These are phyloP conservation scores for Cichladusa arquata DNA, from an alignment of 2,113 vertebrate species.

Conservation along the genomic window DNA sequence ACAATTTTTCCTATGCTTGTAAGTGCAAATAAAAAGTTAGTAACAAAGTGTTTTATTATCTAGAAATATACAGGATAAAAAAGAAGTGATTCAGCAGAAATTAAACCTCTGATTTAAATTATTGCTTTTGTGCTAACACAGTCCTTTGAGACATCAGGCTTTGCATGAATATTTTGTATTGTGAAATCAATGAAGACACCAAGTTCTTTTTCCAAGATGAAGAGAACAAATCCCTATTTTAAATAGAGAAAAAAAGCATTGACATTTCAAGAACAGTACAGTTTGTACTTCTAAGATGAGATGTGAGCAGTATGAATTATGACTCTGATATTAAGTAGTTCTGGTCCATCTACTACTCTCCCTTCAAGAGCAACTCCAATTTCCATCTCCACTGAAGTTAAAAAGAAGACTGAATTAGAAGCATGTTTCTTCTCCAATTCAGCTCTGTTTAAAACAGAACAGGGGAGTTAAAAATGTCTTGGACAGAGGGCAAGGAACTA, in stretches of 20 bases:
- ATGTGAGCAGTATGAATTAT: constrained; percentile 8
- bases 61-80: neutral
- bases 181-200: neutral
- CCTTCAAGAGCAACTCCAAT: constrained; percentile 1
- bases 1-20: neutral
- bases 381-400: neutral
- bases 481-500: neutral
- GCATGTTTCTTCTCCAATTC: neutral
- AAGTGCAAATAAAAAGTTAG: neutral
- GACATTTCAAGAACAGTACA: neutral
- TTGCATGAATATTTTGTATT: neutral
- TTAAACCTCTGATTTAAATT: neutral
- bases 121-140: neutral
- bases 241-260: neutral
- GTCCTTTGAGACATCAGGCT: neutral
- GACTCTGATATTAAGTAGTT: neutral
- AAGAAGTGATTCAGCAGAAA: neutral
- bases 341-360: neutral
- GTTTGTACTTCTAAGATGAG: neutral
- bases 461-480: neutral
- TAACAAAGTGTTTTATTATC: neutral
- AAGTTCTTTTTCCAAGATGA: neutral
- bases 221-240: neutral
- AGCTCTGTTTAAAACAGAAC: constrained; percentile 5
- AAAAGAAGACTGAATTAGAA: neutral